Conservation (phyloP, 2,113 vertebrate genomes). For the Pao palembangensis region DNA sequence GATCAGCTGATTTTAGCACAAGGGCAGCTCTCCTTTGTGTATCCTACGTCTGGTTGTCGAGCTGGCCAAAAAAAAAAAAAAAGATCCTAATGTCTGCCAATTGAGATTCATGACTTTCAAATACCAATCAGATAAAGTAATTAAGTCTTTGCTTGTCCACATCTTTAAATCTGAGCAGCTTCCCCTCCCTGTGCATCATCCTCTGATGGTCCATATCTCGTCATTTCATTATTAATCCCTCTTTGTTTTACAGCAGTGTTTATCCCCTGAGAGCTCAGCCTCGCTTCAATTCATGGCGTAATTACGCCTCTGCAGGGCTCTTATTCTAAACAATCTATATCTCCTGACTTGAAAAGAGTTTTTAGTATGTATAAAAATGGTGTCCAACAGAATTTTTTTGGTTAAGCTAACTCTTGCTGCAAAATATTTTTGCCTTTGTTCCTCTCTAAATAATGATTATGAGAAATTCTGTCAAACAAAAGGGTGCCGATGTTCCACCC, state of each 20-base stretch:
- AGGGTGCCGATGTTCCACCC: too few species aligned
- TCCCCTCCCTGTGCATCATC: conserved; percentile 48
- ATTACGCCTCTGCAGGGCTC: conserved; percentile 45
- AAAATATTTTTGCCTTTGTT: too few species aligned
- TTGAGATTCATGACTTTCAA: conserved; percentile 64
- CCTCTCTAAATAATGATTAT: too few species aligned
- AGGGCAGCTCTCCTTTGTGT: background rate
- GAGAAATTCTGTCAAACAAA: too few species aligned
- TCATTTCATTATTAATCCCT: conserved; percentile 62
- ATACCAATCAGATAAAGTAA: conserved; percentile 68
- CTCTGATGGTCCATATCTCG: conserved; percentile 50
- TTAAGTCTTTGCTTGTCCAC: conserved; percentile 60
- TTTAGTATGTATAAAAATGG: too few species aligned
- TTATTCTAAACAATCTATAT: conserved; percentile 50
- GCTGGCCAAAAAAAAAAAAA: conserved; percentile 8
- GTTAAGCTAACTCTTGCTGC: background rate
- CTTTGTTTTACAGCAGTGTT: conserved; percentile 51
- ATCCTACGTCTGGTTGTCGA: conserved; percentile 19
- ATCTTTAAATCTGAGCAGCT: conserved; percentile 55
- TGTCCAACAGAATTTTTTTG: conserved; percentile 7
- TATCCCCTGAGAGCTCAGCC: conserved; percentile 39
- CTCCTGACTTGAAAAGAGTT: background rate
- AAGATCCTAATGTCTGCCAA: conserved; percentile 53
- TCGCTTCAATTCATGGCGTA: conserved; percentile 47
- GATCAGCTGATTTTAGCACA: too few species aligned